Conservation (phyloP, 2,888 invertebrate species). For the Amphipoea lucens region DNA sequence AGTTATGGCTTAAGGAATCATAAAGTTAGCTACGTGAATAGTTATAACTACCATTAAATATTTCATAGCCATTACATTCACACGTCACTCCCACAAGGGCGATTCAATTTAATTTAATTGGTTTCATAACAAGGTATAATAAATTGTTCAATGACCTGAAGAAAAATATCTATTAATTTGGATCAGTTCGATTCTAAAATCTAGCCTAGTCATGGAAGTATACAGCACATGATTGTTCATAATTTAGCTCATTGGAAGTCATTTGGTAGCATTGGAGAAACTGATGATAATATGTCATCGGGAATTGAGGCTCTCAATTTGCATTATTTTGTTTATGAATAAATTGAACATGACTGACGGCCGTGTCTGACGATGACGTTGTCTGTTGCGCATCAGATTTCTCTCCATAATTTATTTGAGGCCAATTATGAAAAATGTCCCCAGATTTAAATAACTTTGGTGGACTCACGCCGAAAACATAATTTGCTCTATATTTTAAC, state of each 20-base stretch:
- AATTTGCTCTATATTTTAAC: slow-evolving; percentile 6
- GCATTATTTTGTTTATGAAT: slow-evolving; percentile 45
- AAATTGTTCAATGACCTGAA: slow-evolving; percentile 51
- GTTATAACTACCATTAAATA: slow-evolving; percentile 46
- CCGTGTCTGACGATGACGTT: slow-evolving; percentile 5
- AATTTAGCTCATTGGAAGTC: slow-evolving; percentile 37
- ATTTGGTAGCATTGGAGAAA: slow-evolving; percentile 41
- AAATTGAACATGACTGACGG: slow-evolving; percentile 41
- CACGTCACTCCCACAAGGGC: slow-evolving; percentile 63
- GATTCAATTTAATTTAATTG: slow-evolving; percentile 60
- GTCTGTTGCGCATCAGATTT: slow-evolving; percentile 26
- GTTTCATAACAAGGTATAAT: slow-evolving; percentile 42
- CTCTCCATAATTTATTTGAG: slow-evolving; percentile 33
- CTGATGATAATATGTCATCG: slow-evolving; percentile 46
- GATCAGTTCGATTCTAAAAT: slow-evolving; percentile 44
- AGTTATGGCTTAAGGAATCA: slow-evolving; percentile 37
- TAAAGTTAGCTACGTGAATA: slow-evolving; percentile 44
- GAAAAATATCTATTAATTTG: slow-evolving; percentile 54
- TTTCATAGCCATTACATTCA: slow-evolving; percentile 47
- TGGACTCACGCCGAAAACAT: not conserved
- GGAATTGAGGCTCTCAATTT: slow-evolving; percentile 43
- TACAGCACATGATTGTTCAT: slow-evolving; percentile 27
- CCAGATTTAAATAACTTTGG: not conserved
- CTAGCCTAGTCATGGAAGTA: slow-evolving; percentile 37
- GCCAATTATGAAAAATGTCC: slow-evolving; percentile 29